phyloP scores from a whole-genome alignment of 92 coral and sea anemone species.

The Heteractis magnifica region DNA sequence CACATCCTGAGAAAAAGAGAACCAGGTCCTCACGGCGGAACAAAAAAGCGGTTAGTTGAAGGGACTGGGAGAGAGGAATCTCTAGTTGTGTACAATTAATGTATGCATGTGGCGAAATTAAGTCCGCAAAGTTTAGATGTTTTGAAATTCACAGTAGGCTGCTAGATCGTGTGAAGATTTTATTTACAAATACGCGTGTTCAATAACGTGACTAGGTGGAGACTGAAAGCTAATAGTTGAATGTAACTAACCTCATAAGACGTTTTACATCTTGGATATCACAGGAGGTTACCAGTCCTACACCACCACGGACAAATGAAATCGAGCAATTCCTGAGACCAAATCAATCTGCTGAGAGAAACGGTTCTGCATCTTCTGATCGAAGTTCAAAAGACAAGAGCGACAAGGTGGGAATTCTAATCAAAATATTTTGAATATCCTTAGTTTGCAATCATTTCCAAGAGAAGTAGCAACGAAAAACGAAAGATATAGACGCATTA shows the following conservation, averaged over 20 bases:
- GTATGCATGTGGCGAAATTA: too few species aligned
- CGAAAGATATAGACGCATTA: too few species aligned
- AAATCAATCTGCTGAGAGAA: conserved; percentile 21
- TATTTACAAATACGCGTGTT: too few species aligned
- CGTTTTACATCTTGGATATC: background rate
- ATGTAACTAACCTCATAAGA: background rate
- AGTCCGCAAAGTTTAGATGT: too few species aligned
- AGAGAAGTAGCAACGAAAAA: too few species aligned
- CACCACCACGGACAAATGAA: conserved; percentile 17
- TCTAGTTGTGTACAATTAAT: too few species aligned
- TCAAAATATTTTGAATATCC: background rate
- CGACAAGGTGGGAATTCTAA: background rate
- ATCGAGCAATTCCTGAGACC: conserved; percentile 39
- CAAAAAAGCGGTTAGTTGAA: conserved; percentile 52
- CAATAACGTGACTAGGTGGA: too few species aligned
- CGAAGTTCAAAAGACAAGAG: conserved; percentile 6
- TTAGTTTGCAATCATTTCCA: too few species aligned
- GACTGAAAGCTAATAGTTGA: too few species aligned
- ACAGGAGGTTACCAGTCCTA: background rate
- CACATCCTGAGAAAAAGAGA: conserved; percentile 61
- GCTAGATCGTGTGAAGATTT: too few species aligned
- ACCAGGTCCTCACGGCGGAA: conserved; percentile 61
- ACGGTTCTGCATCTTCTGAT: conserved; percentile 18
- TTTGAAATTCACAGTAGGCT: too few species aligned
- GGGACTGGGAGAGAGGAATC: background rate